These are phyloP conservation scores for Nephrotoma flavescens DNA, from an alignment of 2,888 invertebrate genomes.

Conservation along the genomic window DNA sequence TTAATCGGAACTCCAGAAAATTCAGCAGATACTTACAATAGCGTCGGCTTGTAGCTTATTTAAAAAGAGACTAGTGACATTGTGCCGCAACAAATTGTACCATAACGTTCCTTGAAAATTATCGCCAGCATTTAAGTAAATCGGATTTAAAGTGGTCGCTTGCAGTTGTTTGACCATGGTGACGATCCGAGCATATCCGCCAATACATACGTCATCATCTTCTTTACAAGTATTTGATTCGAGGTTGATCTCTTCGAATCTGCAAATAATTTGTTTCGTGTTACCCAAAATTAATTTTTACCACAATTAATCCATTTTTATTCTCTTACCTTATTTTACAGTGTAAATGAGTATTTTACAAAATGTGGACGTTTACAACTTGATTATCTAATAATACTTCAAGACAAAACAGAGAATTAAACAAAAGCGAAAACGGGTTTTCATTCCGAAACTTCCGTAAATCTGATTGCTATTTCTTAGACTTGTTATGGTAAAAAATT, in stretches of 20 bases:
- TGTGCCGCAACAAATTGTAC: slow-evolving; percentile 62
- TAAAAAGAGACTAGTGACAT: slow-evolving; percentile 57
- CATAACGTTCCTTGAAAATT: slow-evolving; percentile 77
- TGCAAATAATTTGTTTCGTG: slow-evolving; percentile 17
- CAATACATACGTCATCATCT: slow-evolving; percentile 38
- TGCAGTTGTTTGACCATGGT: slow-evolving; percentile 36
- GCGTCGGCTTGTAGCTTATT: slow-evolving; percentile 62
- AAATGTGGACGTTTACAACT: too few relatives aligned
- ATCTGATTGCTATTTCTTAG: too few relatives aligned
- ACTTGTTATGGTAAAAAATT: too few relatives aligned
- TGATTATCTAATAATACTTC: too few relatives aligned
- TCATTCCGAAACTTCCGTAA: too few relatives aligned
- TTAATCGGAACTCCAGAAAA: background rate
- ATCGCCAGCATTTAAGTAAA: slow-evolving; percentile 71
- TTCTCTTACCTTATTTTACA: too few relatives aligned
- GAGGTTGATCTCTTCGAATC: slow-evolving; percentile 45
- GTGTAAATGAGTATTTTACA: too few relatives aligned
- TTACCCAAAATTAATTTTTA: too few relatives aligned
- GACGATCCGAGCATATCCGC: slow-evolving; percentile 53
- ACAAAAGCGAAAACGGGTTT: too few relatives aligned
- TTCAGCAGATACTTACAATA: slow-evolving; percentile 40
- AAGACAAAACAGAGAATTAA: too few relatives aligned
- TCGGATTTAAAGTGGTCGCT: slow-evolving; percentile 32
- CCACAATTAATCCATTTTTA: too few relatives aligned
- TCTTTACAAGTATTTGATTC: slow-evolving; percentile 40